Base-by-base conservation (phyloP, 2,888 invertebrate genomes). In the Diabrotica balteata region DNA sequence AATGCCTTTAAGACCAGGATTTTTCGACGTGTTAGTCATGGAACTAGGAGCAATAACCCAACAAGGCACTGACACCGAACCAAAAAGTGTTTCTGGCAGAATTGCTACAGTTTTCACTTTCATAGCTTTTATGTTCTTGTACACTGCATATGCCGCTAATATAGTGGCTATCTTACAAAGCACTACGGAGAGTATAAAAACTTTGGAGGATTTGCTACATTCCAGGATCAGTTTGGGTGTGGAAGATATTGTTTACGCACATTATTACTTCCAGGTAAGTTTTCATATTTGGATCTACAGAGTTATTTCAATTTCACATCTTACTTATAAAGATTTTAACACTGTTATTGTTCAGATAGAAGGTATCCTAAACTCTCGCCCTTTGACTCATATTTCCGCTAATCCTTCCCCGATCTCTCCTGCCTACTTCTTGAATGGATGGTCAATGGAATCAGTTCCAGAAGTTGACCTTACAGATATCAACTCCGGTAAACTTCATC, bases 101-200 rank as follows among this genome's bases (percentile, higher is more conserved):
- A 80, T 81, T 17, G 76, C 80, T 0, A 79, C 80, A 5, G 74
- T 83, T 43, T 78, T 80, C 46, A 72, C 79, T 0, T 80, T 82
- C 61, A 66, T 80, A 7, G 81, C 85, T 0, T 79, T 87, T 11
- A 87, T 88, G 86, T 87, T 87, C 61, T 79, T 91, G 11, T 90
- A 89, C 79, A 88, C 89, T 0, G 88, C 90, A 0, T 91, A 90
- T 77, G 88, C 90, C 0, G 91, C 90, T 0, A 90, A 89, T 78
- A 90, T 91, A 54, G 90, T 91, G 2, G 90, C 89, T 7, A 81
- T 91, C 8, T 84, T 91, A 5, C 90, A 90, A 75, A 88, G 90
- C 0, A 88, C 90, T 0, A 87, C 89, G 0, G 83, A 85, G 64
- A 86, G 87, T 57, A 87, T 91, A 61, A 85, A 82, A 50, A 87